These are phyloP conservation scores for Hyla sarda DNA, from an alignment of 2,113 vertebrate species.

Conservation along the genomic window DNA sequence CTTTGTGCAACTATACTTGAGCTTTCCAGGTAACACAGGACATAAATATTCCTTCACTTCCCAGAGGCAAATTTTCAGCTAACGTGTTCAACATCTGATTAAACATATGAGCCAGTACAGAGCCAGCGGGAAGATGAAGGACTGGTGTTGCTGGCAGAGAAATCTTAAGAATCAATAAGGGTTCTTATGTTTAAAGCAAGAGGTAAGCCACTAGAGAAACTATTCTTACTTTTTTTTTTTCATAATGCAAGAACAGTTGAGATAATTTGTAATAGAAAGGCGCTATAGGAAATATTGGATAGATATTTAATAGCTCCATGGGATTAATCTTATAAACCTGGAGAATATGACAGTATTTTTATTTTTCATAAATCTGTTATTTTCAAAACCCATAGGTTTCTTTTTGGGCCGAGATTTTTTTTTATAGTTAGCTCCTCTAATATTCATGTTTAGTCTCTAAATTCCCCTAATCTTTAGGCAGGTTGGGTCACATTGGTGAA, in stretches of 20 bases:
- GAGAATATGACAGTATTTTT: constrained; percentile 53
- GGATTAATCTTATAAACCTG: constrained; percentile 51
- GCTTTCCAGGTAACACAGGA: constrained; percentile 38
- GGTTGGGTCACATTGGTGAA: too few species aligned
- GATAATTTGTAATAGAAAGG: constrained; percentile 45
- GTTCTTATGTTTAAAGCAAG: constrained; percentile 43
- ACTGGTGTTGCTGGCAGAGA: constrained; percentile 41
- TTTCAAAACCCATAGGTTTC: too few species aligned
- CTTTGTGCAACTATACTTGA: constrained; percentile 13
- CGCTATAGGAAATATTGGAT: constrained; percentile 35
- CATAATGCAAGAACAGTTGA: constrained; percentile 47
- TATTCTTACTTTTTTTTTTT: constrained; percentile 37
- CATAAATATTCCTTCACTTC: constrained; percentile 32
- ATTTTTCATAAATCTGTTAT: constrained; percentile 38
- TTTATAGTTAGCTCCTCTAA: too few species aligned
- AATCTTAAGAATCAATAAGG: constrained; percentile 57
- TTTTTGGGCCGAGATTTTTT: too few species aligned
- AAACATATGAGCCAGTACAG: constrained; percentile 39
- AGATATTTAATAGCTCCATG: constrained; percentile 43
- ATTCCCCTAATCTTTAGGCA: too few species aligned
- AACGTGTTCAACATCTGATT: constrained; percentile 46
- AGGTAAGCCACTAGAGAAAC: constrained; percentile 22
- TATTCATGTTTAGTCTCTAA: too few species aligned
- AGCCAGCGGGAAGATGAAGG: constrained; percentile 44
- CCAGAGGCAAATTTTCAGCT: constrained; percentile 44